Percentiles rank a stretch among this genome's conserved stretches.
These are phyloP conservation scores for Carettochelys insculpta DNA, from an alignment of 2,113 vertebrate genomes.

Conservation along the genomic window DNA sequence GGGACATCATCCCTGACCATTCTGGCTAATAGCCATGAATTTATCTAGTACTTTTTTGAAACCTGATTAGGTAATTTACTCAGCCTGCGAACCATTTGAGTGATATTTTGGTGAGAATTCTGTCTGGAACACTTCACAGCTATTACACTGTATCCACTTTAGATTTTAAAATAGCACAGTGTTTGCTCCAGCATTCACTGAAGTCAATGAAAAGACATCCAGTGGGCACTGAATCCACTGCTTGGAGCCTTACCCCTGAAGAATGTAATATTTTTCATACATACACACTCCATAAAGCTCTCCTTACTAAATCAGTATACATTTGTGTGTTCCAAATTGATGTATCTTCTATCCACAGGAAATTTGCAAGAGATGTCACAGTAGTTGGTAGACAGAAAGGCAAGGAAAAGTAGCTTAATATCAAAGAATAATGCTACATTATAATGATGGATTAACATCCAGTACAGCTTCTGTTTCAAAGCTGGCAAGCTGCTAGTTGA, in stretches of 20 bases:
- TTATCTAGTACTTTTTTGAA: no score
- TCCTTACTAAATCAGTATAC: constrained; percentile 16
- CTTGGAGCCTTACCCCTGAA: neutral
- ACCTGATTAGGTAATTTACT: neutral
- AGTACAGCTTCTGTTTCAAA: neutral
- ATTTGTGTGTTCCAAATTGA: constrained; percentile 2
- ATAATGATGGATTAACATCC: constrained; percentile 46
- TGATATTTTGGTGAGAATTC: neutral
- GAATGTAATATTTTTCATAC: neutral
- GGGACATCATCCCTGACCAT: no score
- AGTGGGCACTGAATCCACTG: neutral
- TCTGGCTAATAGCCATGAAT: no score
- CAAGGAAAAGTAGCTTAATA: constrained; percentile 25
- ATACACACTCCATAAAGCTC: neutral
- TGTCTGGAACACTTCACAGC: neutral
- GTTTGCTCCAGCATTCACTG: neutral
- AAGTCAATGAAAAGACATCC: neutral
- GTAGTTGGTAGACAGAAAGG: constrained; percentile 38
- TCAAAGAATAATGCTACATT: constrained; percentile 48
- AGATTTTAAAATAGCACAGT: neutral
- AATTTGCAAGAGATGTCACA: constrained; percentile 43
- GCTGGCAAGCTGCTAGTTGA: constrained; percentile 11
- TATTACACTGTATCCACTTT: neutral
- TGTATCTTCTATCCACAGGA: constrained; percentile 49
- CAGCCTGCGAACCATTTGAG: neutral